These are phyloP conservation scores for Tautogolabrus adspersus DNA, from an alignment of 2,113 vertebrate genomes.

Conservation along the genomic window DNA sequence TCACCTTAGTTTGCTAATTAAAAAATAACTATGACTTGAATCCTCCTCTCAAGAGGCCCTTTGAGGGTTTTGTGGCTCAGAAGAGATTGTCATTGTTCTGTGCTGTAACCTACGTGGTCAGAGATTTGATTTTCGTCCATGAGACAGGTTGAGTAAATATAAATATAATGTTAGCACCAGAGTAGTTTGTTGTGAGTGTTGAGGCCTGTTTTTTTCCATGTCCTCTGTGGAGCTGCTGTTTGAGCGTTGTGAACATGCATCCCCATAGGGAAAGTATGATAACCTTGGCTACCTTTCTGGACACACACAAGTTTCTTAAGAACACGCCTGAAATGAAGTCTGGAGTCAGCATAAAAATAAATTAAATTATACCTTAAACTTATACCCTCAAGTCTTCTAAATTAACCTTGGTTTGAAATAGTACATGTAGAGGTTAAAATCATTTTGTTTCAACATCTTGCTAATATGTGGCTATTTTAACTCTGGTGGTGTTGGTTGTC, in stretches of 20 bases:
- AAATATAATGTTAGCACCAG: not conserved
- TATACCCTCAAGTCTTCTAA: not conserved
- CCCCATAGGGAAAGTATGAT: not conserved
- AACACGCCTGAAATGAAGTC: not conserved
- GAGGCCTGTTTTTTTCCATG: not conserved
- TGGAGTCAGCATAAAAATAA: not conserved
- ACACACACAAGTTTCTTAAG: not conserved
- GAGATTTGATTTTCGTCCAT: not conserved
- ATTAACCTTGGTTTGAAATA: not conserved
- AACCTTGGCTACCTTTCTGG: not conserved
- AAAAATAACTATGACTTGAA: slow-evolving; percentile 97
- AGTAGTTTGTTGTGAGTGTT: not conserved
- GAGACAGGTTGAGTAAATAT: not conserved
- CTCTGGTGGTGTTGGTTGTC: not conserved
- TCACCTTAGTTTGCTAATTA: slow-evolving; percentile 99
- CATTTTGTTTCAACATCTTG: not conserved
- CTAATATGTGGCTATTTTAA: not conserved
- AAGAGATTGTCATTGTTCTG: slow-evolving; percentile 31
- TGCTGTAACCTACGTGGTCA: slow-evolving; percentile 14
- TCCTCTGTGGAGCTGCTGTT: not conserved
- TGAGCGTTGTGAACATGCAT: not conserved
- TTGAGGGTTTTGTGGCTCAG: slow-evolving; percentile 30
- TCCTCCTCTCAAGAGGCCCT: slow-evolving; percentile 71
- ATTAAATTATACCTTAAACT: not conserved
- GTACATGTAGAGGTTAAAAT: no score